Evolutionary conservation across 2,113 vertebrate species (phyloP).

Genomic region (Xiphorhynchus elegans): DNA sequence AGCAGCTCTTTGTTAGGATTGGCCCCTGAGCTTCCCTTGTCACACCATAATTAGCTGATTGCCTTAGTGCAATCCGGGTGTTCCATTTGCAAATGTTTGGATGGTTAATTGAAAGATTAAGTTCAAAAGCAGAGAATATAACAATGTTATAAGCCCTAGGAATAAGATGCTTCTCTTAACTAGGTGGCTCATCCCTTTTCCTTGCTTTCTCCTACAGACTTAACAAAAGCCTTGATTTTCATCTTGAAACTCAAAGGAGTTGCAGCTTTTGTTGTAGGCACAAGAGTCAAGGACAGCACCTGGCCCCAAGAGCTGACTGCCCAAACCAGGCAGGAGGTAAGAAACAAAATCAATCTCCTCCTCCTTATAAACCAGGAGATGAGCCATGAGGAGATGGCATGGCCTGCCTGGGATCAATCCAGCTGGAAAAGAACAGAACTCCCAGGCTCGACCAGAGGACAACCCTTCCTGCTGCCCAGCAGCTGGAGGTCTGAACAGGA

Average conservation of each 20-base stretch:
- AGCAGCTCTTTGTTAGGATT: conserved; percentile 14
- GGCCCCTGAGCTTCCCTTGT: conserved; percentile 26
- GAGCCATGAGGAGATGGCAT: neutral
- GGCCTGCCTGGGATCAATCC: neutral
- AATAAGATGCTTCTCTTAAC: neutral
- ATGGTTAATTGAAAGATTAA: neutral
- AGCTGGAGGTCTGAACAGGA: neutral
- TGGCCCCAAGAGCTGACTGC: neutral
- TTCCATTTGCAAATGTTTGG: neutral
- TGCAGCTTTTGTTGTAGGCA: neutral
- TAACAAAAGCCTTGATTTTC: neutral
- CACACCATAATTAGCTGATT: conserved; percentile 23
- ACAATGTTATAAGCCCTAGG: neutral
- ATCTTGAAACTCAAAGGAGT: neutral
- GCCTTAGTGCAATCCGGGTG: neutral
- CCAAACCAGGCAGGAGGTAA: neutral
- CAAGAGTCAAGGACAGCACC: neutral
- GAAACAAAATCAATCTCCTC: neutral
- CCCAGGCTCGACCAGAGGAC: neutral
- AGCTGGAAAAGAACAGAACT: neutral
- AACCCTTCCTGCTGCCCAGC: neutral
- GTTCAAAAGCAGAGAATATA: neutral
- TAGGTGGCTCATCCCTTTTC: neutral
- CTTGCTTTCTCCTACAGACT: neutral
- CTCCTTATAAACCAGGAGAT: neutral